These are phyloP conservation scores for Strigamia maritima DNA, from an alignment of 2,888 invertebrate species.

Conservation along the genomic window DNA sequence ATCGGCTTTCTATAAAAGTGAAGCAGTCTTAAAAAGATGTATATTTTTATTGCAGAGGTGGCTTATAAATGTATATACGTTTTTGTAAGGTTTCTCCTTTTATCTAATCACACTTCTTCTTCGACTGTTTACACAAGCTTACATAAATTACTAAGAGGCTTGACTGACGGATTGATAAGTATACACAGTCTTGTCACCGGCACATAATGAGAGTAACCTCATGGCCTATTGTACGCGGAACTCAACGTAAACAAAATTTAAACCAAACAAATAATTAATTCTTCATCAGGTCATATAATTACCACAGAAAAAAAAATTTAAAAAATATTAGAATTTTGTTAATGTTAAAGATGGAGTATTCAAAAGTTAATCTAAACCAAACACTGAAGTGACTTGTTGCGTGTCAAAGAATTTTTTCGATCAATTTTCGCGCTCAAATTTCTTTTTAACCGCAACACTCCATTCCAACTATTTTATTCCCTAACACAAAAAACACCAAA, in stretches of 20 bases:
- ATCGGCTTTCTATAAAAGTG: background rate
- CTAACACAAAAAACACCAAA: too few species aligned
- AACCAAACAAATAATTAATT: slow-evolving; percentile 28
- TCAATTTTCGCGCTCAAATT: background rate
- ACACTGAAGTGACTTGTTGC: background rate
- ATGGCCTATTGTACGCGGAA: slow-evolving; percentile 12
- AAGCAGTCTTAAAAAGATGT: background rate
- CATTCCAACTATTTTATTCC: background rate
- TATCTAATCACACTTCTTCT: slow-evolving; percentile 23
- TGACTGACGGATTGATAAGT: slow-evolving; percentile 30
- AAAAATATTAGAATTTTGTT: background rate
- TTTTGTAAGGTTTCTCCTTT: background rate
- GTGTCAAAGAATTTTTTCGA: background rate
- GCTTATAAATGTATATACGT: slow-evolving; percentile 8
- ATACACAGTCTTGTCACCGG: slow-evolving; percentile 30
- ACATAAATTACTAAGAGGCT: slow-evolving; percentile 28
- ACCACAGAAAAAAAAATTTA: background rate
- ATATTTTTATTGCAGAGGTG: slow-evolving; percentile 20
- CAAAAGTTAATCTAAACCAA: background rate
- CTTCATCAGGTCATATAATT: slow-evolving; percentile 20
- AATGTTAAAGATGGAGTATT: background rate
- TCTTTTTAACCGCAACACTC: background rate
- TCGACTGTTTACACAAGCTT: slow-evolving; percentile 28
- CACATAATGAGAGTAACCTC: slow-evolving; percentile 32
- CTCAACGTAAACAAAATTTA: slow-evolving; percentile 6